Evolutionary conservation across 23 tunicate genomes (phyloP).

Genomic region (Halocynthia aurantium): DNA sequence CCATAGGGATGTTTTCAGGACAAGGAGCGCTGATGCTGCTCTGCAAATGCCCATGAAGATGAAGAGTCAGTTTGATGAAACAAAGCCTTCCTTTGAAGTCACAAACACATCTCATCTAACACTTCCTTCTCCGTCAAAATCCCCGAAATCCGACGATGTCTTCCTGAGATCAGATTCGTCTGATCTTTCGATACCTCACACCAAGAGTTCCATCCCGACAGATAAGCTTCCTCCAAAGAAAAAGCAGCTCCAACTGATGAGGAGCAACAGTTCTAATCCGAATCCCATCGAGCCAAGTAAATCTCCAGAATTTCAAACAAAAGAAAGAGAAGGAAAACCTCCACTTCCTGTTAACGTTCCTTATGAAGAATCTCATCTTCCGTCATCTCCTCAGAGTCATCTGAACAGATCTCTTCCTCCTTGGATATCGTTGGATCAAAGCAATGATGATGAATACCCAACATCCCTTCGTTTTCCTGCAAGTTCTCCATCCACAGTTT

Average conservation of each 20-base stretch:
- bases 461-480: conserved; percentile 1
- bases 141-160: background rate
- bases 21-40: conserved; percentile 70
- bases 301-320: background rate
- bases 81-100: background rate
- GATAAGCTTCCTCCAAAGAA: conserved; percentile 73
- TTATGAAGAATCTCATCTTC: too few species aligned
- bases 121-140: background rate
- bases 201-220: conserved; percentile 40
- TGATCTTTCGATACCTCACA: background rate
- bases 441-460: background rate
- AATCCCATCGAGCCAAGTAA: background rate
- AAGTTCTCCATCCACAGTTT: background rate
- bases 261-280: conserved; percentile 16
- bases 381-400: too few species aligned
- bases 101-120: background rate
- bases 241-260: conserved; percentile 48
- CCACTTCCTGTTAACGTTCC: background rate
- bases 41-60: conserved; percentile 17
- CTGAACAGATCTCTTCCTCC: conserved; percentile 5
- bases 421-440: conserved; percentile 10
- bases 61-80: background rate
- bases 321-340: background rate
- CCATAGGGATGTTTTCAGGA: conserved; percentile 38
- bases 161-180: background rate